Base-by-base conservation (phyloP, 2,888 invertebrate species). In the Pollenia angustigena region DNA sequence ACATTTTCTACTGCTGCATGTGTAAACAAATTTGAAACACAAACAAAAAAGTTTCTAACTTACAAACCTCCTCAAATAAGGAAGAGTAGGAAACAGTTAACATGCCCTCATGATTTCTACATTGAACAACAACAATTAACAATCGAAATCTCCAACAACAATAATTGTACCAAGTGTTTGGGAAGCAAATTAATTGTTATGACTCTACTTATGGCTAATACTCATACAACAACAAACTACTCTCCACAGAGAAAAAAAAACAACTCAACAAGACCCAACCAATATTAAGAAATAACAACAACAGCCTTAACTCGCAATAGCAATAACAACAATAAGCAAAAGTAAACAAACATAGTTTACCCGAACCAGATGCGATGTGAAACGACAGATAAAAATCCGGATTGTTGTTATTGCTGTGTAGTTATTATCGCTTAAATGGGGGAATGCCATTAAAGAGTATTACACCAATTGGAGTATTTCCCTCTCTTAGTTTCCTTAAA, bases 141-240 rank as follows among this genome's bases (percentile, higher is more conserved):
- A 10, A 50, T 68, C 6, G 32, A 50, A n/a, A n/a, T 12, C n/a
- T 50, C 10, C 50, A 40, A 23, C 1, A 52, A 42, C 40, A 56
- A 66, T 32, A 48, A 68, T 80, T 62, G 72, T 69, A 69, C 69
- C 75, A 68, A 81, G 69, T 69, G 82, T 69, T 69, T 54, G n/a
- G 75, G 12, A 69, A 71, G 42, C 18, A 71, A 76, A 64, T 76
- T 76, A 54, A 56, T 76, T 76, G 62, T 71, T 60, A 71, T 69
- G 69, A 62, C 54, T 76, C 68, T 62, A 23, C 60, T 76, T 71
- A 82, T 76, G 68, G 69, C 64, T 40, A 40, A 76, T 48, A 64
- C 64, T 52, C 62, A 10, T 16, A 62, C 62, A 62, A 64, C 44
- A 76, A 42, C 50, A 58, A 18, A 71, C 10, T 64, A 2, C 12